phyloP scores from a whole-genome alignment of 2,888 invertebrate species.

The Epistrophella euchroma region DNA sequence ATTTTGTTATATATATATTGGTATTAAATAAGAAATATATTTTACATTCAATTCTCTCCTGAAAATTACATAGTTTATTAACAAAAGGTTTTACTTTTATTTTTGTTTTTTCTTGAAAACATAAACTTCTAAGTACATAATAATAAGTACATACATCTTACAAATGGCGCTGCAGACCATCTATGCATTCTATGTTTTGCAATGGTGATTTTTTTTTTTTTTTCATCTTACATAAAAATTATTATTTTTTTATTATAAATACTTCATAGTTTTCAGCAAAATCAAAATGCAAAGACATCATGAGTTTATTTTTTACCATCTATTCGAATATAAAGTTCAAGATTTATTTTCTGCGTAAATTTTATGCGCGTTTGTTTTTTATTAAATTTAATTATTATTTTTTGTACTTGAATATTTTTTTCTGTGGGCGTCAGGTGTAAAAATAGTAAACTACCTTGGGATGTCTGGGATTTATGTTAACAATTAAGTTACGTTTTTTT shows the following conservation, averaged over 20 bases:
- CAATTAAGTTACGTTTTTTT: constrained; percentile 77
- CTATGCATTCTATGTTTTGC: constrained; percentile 5
- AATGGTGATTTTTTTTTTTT: constrained; percentile 29
- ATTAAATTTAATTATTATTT: constrained; percentile 17
- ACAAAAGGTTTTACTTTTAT: constrained; percentile 49
- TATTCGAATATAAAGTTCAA: constrained; percentile 64
- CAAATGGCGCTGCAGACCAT: constrained; percentile 60
- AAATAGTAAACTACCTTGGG: constrained; percentile 76
- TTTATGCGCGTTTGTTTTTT: constrained; percentile 40
- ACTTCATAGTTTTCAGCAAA: constrained; percentile 49
- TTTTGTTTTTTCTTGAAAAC: constrained; percentile 46
- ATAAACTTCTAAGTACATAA: constrained; percentile 33
- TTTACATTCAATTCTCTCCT: constrained; percentile 69
- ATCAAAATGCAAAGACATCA: constrained; percentile 48
- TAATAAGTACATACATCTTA: constrained; percentile 63
- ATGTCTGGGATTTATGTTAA: constrained; percentile 75
- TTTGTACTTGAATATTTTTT: constrained; percentile 75
- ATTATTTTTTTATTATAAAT: constrained; percentile 33
- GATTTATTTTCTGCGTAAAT: constrained; percentile 50
- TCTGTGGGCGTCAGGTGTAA: constrained; percentile 76
- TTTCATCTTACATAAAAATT: constrained; percentile 32
- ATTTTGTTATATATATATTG: constrained; percentile 71
- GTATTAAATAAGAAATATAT: constrained; percentile 76
- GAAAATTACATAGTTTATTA: constrained; percentile 72
- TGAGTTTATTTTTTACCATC: constrained; percentile 37